A percentile compares a stretch with the other conserved stretches of the same genome.
phyloP scores from a whole-genome alignment of 23 tunicate genomes.

The Botrylloides violaceus region DNA sequence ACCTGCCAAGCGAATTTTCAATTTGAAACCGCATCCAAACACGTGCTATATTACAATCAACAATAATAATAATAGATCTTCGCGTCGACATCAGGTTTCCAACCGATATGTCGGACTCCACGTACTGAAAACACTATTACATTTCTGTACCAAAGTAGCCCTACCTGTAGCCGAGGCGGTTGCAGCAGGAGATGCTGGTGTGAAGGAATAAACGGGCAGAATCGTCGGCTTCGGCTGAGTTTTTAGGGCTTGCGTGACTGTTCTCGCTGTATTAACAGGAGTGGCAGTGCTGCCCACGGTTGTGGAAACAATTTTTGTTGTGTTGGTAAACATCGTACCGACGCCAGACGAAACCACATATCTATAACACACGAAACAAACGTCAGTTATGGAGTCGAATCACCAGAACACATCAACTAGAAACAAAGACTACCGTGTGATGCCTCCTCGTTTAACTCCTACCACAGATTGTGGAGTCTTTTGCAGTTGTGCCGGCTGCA shows the following conservation, averaged over 20 bases:
- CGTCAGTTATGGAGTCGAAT: not conserved
- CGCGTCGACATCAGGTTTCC: too few species aligned
- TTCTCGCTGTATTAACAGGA: not conserved
- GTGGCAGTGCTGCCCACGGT: not conserved
- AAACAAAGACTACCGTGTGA: not conserved
- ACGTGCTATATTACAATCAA: too few species aligned
- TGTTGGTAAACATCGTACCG: constrained; percentile 5
- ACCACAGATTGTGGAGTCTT: too few species aligned
- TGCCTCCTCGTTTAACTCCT: too few species aligned
- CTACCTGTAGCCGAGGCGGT: too few species aligned
- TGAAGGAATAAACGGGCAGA: constrained; percentile 9
- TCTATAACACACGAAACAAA: not conserved
- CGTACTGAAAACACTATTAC: too few species aligned
- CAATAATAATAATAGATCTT: too few species aligned
- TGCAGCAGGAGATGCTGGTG: not conserved
- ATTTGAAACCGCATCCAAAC: not conserved
- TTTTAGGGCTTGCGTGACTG: not conserved
- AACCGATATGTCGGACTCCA: too few species aligned
- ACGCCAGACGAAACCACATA: constrained; percentile 22
- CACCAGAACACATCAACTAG: not conserved
- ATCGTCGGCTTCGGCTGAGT: constrained; percentile 11
- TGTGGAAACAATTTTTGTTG: not conserved
- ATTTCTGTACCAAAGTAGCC: too few species aligned
- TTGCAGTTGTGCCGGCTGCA: too few species aligned
- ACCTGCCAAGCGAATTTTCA: not conserved